Conservation (phyloP, 1,140 invertebrate species). For the Platyscapa corneri region DNA sequence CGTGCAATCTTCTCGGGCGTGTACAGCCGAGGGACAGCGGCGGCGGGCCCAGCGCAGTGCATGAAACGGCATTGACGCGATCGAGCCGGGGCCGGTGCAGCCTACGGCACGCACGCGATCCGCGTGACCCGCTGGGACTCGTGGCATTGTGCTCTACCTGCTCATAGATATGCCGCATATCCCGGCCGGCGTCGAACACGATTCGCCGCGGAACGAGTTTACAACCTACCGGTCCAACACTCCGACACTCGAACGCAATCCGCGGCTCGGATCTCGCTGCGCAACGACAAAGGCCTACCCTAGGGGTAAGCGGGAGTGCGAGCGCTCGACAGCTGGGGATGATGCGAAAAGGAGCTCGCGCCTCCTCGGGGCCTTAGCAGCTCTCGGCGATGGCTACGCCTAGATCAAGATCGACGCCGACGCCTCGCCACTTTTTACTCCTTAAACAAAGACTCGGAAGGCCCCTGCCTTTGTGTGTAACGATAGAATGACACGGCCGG, state of each 20-base stretch:
- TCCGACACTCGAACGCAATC: conserved; percentile 52
- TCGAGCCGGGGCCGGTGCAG: not conserved
- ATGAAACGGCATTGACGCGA: conserved; percentile 8
- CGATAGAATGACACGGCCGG: conserved; percentile 21
- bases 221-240: conserved; percentile 39
- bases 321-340: not conserved
- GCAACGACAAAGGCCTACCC: conserved; percentile 52
- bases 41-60: too few relatives aligned
- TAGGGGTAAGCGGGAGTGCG: not conserved
- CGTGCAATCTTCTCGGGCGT: not conserved
- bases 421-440: conserved; percentile 1
- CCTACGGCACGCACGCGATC: conserved; percentile 56
- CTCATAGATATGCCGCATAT: conserved; percentile 11
- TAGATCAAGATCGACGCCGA: conserved; percentile 51
- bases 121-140: conserved; percentile 42
- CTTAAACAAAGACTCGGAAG: conserved; percentile 22
- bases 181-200: conserved; percentile 49
- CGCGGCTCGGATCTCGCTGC: conserved; percentile 56
- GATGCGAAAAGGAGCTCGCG: not conserved
- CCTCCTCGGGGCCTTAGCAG: not conserved
- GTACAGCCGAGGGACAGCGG: too few relatives aligned
- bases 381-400: conserved; percentile 6
- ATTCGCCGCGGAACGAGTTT: conserved; percentile 55
- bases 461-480: not conserved
- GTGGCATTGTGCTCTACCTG: conserved; percentile 1